These are phyloP conservation scores for Merodon equestris DNA, from an alignment of 2,888 invertebrate species.

Conservation along the genomic window DNA sequence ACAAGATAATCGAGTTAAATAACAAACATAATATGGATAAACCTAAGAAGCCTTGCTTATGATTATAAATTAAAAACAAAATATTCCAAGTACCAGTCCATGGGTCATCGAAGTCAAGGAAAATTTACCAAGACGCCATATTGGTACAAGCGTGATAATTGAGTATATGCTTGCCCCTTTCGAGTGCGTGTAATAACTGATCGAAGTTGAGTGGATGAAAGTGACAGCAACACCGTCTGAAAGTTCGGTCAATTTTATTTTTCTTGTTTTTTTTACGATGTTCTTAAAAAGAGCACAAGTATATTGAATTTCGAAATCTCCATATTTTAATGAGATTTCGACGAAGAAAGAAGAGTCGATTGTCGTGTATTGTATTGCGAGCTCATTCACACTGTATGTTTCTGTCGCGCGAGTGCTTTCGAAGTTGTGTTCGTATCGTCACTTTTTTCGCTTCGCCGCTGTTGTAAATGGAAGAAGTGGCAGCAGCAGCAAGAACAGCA, in stretches of 20 bases:
- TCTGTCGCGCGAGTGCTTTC: constrained; percentile 34
- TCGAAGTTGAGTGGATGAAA: constrained; percentile 18
- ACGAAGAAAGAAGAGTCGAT: constrained; percentile 31
- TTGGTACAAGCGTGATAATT: constrained; percentile 52
- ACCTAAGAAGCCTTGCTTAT: too few species aligned
- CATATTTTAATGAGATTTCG: constrained; percentile 39
- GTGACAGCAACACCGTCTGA: constrained; percentile 12
- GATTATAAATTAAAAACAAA: neutral
- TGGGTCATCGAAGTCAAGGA: constrained; percentile 32
- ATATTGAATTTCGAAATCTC: constrained; percentile 40
- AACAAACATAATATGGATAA: constrained; percentile 2
- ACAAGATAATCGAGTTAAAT: neutral
- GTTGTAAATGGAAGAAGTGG: constrained; percentile 63
- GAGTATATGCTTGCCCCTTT: constrained; percentile 25
- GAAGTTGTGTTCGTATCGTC: constrained; percentile 37
- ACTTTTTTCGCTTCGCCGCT: constrained; percentile 61
- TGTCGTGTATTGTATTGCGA: constrained; percentile 24
- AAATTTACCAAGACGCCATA: constrained; percentile 55
- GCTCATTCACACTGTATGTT: constrained; percentile 38
- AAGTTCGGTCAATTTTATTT: constrained; percentile 23
- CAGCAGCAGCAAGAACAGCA: constrained; percentile 26
- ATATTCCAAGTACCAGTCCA: constrained; percentile 19
- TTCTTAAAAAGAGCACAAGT: constrained; percentile 31
- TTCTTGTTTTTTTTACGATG: neutral
- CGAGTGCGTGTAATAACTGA: constrained; percentile 2